A percentile compares a stretch with the other conserved stretches of the same genome.
Evolutionary conservation across 2,888 invertebrate species (phyloP).

Genomic region (Sympetrum striolatum): DNA sequence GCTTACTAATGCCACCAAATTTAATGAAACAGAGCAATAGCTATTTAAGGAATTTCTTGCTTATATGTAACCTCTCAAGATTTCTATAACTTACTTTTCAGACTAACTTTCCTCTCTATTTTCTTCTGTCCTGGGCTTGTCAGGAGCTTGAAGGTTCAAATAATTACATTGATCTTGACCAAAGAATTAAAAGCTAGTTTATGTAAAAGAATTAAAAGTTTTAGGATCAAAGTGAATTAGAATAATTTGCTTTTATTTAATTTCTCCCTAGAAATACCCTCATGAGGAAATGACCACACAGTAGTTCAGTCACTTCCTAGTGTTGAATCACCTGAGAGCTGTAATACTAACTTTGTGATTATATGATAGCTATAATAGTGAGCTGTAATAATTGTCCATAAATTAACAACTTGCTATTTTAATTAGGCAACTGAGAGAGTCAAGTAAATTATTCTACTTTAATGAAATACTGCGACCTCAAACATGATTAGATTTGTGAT

Average conservation of each 20-base stretch:
- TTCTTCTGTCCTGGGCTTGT: background rate
- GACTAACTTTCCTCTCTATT: conserved; percentile 2
- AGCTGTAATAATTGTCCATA: too few relatives aligned
- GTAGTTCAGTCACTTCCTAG: too few relatives aligned
- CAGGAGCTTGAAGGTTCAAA: conserved; percentile 22
- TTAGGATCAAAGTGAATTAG: background rate
- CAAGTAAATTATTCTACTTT: too few relatives aligned
- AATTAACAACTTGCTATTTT: too few relatives aligned
- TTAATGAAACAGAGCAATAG: background rate
- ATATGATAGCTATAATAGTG: too few relatives aligned
- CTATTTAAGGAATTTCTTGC: background rate
- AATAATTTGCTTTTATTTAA: background rate
- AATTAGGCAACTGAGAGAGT: too few relatives aligned
- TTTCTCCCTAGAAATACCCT: background rate
- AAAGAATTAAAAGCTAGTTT: background rate
- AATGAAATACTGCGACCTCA: too few relatives aligned
- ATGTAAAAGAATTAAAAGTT: background rate
- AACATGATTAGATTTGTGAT: too few relatives aligned
- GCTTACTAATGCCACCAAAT: conserved; percentile 1
- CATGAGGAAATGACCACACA: background rate
- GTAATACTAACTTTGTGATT: too few relatives aligned
- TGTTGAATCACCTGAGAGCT: too few relatives aligned
- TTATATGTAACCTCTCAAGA: conserved; percentile 4
- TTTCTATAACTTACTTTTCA: conserved; percentile 26
- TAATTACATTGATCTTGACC: background rate